Base-by-base conservation (phyloP, 2,888 invertebrate genomes). In the Syritta pipiens region DNA sequence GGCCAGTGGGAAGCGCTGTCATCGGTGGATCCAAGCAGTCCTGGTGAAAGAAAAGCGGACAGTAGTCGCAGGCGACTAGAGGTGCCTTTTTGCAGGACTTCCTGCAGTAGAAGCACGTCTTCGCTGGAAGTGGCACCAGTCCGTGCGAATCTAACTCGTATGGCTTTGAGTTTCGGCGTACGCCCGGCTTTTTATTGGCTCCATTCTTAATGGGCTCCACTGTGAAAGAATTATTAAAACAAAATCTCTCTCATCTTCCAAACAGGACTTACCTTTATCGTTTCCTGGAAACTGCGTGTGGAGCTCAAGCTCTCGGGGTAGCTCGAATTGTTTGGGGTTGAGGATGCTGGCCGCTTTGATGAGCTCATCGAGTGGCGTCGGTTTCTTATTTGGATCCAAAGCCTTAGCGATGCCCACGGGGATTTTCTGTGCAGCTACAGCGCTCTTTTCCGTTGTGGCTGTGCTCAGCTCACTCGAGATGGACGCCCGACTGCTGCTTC, bases 1-100 rank as follows among this genome's bases (percentile, higher is more conserved):
- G 91, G 0, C 95, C 96, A 1, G 94, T 93, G 0, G 98, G 98
- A 79, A 96, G 90, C 0, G 94, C 93, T 0, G 97, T 95, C 60
- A 99, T 89, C 0, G 98, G 98, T 0, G 98, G 98, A 87, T 97
- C 94, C 79, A 98, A 88, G 85, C 99, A 99, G 88, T 99, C 98
- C 90, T 95, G 92, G 88, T 99, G 99, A 87, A 94, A 98, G 83
- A 93, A 92, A 63, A 95, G 89, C 0, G 96, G 94, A 87, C 99
- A 99, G 89, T 95, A 98, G 89, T 98, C 98, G 87, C 98, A 99
- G 79, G 96, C 94, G 49, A 98, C 90, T 82, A 98, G 90, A 0
- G 97, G 95, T 0, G 95, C 96, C 59, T 91, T 90, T 83, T 95
- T 92, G 88, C 97, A 97, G 10, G 96, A 96, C 84, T 93, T 94